These are phyloP conservation scores for Ophioderma brevispina DNA, from an alignment of 35 echinoderm and acorn worm species.

Conservation along the genomic window DNA sequence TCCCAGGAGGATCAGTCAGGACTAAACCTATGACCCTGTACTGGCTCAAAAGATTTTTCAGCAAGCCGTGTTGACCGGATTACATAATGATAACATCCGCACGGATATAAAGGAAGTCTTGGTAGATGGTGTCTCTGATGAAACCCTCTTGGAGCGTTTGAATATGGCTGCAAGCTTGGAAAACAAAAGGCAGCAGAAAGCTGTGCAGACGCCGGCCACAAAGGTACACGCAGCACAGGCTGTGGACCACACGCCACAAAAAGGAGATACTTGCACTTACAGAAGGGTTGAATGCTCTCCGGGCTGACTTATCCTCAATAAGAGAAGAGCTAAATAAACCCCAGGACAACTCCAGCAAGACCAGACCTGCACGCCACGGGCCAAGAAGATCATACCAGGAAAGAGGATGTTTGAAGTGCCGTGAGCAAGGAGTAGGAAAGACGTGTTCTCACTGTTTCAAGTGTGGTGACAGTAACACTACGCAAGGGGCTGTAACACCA, in stretches of 20 bases:
- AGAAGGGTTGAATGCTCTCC: too few species aligned
- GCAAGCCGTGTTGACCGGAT: constrained; percentile 55
- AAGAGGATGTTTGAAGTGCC: constrained; percentile 37
- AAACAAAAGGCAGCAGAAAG: neutral
- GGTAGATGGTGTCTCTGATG: constrained; percentile 5
- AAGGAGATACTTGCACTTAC: too few species aligned
- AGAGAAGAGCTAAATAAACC: too few species aligned
- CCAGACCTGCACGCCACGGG: too few species aligned
- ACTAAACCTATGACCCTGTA: constrained; percentile 32
- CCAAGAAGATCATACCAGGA: too few species aligned
- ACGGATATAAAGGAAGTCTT: constrained; percentile 35
- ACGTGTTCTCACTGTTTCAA: constrained; percentile 53
- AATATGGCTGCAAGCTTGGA: constrained; percentile 11
- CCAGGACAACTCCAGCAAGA: too few species aligned
- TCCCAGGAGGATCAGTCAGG: constrained; percentile 9
- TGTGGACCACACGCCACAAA: too few species aligned
- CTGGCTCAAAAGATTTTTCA: constrained; percentile 61
- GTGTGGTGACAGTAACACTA: constrained; percentile 53
- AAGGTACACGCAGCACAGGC: too few species aligned
- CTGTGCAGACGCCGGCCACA: too few species aligned
- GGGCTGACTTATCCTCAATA: too few species aligned
- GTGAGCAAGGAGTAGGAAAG: neutral
- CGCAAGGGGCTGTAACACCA: constrained; percentile 42
- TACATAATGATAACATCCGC: constrained; percentile 32
- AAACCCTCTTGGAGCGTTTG: constrained; percentile 25